Conservation (phyloP, 2,113 vertebrate species). For the Progne subis region DNA sequence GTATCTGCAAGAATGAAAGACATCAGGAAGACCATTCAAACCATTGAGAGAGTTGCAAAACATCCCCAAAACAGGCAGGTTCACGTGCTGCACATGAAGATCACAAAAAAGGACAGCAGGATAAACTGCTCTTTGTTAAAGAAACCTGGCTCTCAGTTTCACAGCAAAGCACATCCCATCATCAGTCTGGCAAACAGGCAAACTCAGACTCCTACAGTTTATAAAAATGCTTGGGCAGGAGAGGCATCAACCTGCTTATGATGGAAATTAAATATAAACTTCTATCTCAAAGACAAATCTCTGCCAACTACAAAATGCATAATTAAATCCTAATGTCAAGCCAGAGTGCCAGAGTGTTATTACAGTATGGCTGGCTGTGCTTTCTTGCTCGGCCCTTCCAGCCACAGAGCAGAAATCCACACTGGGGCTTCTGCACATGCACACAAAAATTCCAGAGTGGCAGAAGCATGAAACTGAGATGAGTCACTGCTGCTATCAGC, state of each 20-base stretch:
- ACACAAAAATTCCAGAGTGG: neutral
- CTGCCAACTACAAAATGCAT: neutral
- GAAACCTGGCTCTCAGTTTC: neutral
- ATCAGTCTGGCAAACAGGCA: neutral
- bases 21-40: neutral
- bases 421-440: neutral
- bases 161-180: neutral
- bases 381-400: fast-evolving
- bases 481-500: neutral
- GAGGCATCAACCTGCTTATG: neutral
- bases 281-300: neutral
- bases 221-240: fast-evolving
- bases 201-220: neutral
- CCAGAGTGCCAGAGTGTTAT: neutral
- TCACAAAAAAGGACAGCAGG: neutral
- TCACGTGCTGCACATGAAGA: neutral
- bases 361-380: neutral
- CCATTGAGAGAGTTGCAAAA: neutral
- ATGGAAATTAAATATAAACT: neutral
- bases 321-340: neutral
- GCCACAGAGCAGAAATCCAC: neutral
- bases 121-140: neutral
- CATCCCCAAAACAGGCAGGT: neutral
- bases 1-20: neutral
- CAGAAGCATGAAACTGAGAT: neutral